A percentile compares a stretch with the other conserved stretches of the same genome.
These are phyloP conservation scores for Macrosiphum euphorbiae DNA, from an alignment of 2,888 invertebrate species.

Conservation along the genomic window DNA sequence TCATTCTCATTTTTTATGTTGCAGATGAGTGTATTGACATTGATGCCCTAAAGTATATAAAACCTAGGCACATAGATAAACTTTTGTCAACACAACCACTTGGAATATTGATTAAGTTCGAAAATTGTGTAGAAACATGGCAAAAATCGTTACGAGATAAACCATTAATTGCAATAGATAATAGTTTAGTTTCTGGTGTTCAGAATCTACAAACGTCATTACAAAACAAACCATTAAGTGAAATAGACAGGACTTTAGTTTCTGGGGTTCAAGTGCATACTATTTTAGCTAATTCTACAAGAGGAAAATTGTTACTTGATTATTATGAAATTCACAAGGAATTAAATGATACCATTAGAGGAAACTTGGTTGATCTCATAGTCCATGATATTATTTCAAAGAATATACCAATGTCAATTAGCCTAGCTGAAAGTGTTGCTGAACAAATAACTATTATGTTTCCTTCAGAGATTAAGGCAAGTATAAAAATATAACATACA, in stretches of 20 bases:
- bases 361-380: constrained; percentile 1
- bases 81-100: neutral
- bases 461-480: constrained; percentile 22
- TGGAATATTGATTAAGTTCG: constrained; percentile 15
- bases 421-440: constrained; percentile 1
- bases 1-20: neutral
- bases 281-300: neutral
- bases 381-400: constrained; percentile 18
- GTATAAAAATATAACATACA: neutral
- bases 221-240: too few species aligned
- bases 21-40: neutral
- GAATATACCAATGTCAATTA: neutral
- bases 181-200: neutral
- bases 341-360: constrained; percentile 8
- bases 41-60: constrained; percentile 21
- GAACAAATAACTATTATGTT: neutral
- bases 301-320: neutral
- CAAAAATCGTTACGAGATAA: neutral
- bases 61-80: neutral
- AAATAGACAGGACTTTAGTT: neutral
- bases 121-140: neutral
- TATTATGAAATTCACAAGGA: neutral
- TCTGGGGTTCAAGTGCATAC: neutral
- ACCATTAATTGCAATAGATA: neutral
- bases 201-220: neutral